These are phyloP conservation scores for Chironomus striatipennis DNA, from an alignment of 1,140 invertebrate species.

Conservation along the genomic window DNA sequence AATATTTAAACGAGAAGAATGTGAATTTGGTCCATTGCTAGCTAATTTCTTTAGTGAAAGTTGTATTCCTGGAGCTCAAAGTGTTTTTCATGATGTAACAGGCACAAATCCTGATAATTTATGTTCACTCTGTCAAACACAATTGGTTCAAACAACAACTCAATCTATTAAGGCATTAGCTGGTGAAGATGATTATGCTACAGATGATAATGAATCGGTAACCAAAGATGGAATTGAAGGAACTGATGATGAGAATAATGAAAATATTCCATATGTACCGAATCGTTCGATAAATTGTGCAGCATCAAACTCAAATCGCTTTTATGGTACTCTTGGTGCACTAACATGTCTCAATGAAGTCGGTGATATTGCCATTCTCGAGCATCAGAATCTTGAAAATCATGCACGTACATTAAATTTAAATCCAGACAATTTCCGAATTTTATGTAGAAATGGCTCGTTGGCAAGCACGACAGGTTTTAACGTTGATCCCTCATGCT, in stretches of 20 bases:
- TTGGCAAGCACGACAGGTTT: slow-evolving; percentile 43
- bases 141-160: not conserved
- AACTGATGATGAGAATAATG: not conserved
- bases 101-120: slow-evolving; percentile 31
- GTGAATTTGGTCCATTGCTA: slow-evolving; percentile 47
- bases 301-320: slow-evolving; percentile 44
- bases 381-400: slow-evolving; percentile 38
- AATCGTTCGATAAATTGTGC: slow-evolving; percentile 34
- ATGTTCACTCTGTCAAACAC: slow-evolving; percentile 33
- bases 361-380: slow-evolving; percentile 51
- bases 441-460: slow-evolving; percentile 50
- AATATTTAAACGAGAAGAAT: slow-evolving; percentile 41
- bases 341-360: slow-evolving; percentile 46
- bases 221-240: not conserved
- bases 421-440: slow-evolving; percentile 38
- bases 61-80: slow-evolving; percentile 50
- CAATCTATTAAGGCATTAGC: not conserved
- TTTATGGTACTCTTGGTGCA: slow-evolving; percentile 56
- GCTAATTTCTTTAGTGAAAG: slow-evolving; percentile 47
- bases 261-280: not conserved
- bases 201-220: no score
- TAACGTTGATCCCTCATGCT: slow-evolving; percentile 45
- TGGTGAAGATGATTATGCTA: not conserved
- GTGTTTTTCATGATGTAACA: slow-evolving; percentile 40
- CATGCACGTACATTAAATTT: slow-evolving; percentile 33